Evolutionary conservation across 2,888 invertebrate species (phyloP).

Genomic region (Meganola albula): DNA sequence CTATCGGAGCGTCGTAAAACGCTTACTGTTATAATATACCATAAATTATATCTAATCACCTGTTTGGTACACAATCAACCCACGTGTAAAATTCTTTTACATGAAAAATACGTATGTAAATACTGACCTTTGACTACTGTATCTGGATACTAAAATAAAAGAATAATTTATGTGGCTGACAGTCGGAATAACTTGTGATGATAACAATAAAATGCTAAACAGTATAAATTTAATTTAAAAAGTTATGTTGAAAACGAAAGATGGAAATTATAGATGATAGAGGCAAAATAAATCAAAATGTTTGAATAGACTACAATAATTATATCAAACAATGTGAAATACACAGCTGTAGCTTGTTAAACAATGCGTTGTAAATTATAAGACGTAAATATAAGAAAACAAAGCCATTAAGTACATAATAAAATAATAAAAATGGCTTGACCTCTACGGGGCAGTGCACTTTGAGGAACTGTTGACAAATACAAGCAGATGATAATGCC

Average conservation of each 20-base stretch:
- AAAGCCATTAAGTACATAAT: slow-evolving; percentile 20
- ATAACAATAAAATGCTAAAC: no score
- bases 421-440: slow-evolving; percentile 21
- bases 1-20: background rate
- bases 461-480: slow-evolving; percentile 27
- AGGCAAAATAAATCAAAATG: no score
- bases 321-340: slow-evolving; percentile 7
- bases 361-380: slow-evolving; percentile 5
- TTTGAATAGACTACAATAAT: no score
- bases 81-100: background rate
- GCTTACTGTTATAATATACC: background rate
- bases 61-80: background rate
- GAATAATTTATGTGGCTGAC: no score
- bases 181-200: no score
- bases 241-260: no score
- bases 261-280: no score
- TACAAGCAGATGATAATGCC: slow-evolving; percentile 20
- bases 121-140: background rate
- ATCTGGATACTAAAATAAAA: no score
- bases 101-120: background rate
- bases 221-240: no score
- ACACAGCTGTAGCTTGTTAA: slow-evolving; percentile 4
- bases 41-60: background rate
- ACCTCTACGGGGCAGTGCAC: slow-evolving; percentile 32
- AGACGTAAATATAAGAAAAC: slow-evolving; percentile 24